Evolutionary conservation across 2,797 vertebrate species (phyloP).

Genomic region (Fundulus diaphanus): DNA sequence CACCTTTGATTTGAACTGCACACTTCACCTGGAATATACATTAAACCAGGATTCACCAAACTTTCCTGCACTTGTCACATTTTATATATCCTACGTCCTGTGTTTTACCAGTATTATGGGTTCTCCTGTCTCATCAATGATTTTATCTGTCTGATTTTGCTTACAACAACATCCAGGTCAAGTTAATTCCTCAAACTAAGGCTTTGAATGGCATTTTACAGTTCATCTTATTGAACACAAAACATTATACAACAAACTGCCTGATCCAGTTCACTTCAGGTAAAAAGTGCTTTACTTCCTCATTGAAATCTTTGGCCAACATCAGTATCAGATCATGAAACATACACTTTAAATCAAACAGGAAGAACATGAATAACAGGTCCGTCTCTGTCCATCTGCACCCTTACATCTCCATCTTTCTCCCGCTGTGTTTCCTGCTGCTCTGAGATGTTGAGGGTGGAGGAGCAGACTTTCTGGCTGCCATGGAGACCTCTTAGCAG

Average conservation of each 20-base stretch:
- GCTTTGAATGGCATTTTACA: too few relatives aligned
- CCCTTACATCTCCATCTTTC: slow-evolving; percentile 24
- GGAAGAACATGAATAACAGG: too few relatives aligned
- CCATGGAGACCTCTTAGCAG: slow-evolving; percentile 54
- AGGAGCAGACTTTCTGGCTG: slow-evolving; percentile 39
- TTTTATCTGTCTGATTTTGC: background rate
- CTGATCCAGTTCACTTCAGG: background rate
- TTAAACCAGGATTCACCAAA: background rate
- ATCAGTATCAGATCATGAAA: background rate
- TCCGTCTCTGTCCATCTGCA: background rate
- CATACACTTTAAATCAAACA: background rate
- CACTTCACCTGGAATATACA: slow-evolving; percentile 48
- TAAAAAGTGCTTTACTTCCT: background rate
- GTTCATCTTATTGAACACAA: background rate
- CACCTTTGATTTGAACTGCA: slow-evolving; percentile 18
- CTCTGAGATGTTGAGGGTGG: slow-evolving; percentile 3
- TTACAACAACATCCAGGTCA: background rate
- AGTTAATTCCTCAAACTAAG: background rate
- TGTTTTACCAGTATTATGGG: background rate
- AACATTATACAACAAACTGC: background rate
- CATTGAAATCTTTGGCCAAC: background rate
- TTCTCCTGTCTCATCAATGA: background rate
- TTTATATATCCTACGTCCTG: background rate
- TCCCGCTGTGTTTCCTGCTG: fast-evolving
- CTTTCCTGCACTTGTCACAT: background rate